A percentile compares a stretch with the other conserved stretches of the same genome.
Conservation (phyloP, 2,797 vertebrate genomes). For the Leuciscus waleckii region DNA sequence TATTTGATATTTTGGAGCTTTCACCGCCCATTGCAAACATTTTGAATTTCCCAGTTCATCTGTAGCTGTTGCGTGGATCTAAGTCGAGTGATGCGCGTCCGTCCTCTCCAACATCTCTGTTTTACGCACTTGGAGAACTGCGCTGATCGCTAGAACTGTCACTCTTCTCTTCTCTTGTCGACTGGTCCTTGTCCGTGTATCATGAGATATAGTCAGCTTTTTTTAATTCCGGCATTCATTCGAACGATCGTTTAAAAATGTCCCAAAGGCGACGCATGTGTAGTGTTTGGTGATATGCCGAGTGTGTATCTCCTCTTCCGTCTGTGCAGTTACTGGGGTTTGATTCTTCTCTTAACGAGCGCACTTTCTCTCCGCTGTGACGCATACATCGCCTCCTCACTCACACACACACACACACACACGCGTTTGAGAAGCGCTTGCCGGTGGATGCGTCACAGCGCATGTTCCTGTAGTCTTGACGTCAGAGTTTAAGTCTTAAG, state of each 20-base stretch:
- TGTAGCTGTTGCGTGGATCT: slow-evolving; percentile 71
- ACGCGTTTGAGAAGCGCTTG: slow-evolving; percentile 22
- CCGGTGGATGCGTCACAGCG: slow-evolving; percentile 35
- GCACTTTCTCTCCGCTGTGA: slow-evolving; percentile 67
- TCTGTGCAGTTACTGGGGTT: slow-evolving; percentile 57
- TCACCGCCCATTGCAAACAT: slow-evolving; percentile 24
- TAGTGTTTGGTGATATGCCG: slow-evolving; percentile 25
- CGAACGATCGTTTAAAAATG: background rate
- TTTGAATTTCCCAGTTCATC: slow-evolving; percentile 57
- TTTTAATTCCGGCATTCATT: slow-evolving; percentile 4
- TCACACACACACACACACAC: background rate
- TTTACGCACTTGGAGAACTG: slow-evolving; percentile 34
- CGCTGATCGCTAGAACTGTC: background rate
- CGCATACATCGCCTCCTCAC: slow-evolving; percentile 51
- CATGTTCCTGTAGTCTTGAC: slow-evolving; percentile 36
- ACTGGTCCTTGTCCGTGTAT: background rate
- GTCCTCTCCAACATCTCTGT: slow-evolving; percentile 13
- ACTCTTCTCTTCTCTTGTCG: background rate
- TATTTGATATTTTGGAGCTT: background rate
- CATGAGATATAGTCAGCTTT: background rate
- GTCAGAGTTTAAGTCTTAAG: slow-evolving; percentile 31
- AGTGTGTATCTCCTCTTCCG: slow-evolving; percentile 47
- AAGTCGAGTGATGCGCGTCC: slow-evolving; percentile 65
- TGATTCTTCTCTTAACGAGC: slow-evolving; percentile 57
- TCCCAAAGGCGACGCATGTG: slow-evolving; percentile 8